phyloP scores from a whole-genome alignment of 2,888 invertebrate genomes.

The Geotrupes spiniger region DNA sequence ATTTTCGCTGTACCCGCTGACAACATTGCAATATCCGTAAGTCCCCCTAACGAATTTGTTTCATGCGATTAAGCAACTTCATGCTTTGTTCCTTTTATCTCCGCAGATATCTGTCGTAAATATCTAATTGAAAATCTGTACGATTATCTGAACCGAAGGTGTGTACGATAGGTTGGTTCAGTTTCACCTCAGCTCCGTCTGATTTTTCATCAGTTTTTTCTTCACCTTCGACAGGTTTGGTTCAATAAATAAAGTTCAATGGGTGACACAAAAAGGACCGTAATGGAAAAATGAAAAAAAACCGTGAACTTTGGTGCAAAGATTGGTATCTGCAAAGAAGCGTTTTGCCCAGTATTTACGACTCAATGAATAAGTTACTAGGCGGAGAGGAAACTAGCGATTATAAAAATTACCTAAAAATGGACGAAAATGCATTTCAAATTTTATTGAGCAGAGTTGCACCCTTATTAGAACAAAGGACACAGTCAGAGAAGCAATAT shows the following conservation, averaged over 20 bases:
- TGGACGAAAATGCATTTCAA: conserved; percentile 13
- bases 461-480: conserved; percentile 7
- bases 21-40: no score
- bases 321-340: conserved; percentile 10
- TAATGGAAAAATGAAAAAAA: background rate
- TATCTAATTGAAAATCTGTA: conserved; percentile 1
- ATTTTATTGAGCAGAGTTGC: conserved; percentile 10
- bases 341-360: conserved; percentile 12
- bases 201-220: conserved; percentile 6
- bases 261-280: conserved; percentile 8
- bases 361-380: conserved; percentile 13
- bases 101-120: conserved; percentile 3
- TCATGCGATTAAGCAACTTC: no score
- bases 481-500: conserved; percentile 10
- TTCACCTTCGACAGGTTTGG: conserved; percentile 11
- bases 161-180: conserved; percentile 1
- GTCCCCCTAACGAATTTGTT: no score
- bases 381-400: conserved; percentile 8
- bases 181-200: conserved; percentile 8
- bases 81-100: no score
- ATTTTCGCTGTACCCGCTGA: no score
- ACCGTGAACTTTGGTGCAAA: conserved; percentile 7
- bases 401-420: conserved; percentile 7
- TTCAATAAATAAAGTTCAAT: conserved; percentile 12
- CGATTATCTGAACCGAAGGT: conserved; percentile 10